These are phyloP conservation scores for Cheumatopsyche charites DNA, from an alignment of 1,140 invertebrate genomes.

Conservation along the genomic window DNA sequence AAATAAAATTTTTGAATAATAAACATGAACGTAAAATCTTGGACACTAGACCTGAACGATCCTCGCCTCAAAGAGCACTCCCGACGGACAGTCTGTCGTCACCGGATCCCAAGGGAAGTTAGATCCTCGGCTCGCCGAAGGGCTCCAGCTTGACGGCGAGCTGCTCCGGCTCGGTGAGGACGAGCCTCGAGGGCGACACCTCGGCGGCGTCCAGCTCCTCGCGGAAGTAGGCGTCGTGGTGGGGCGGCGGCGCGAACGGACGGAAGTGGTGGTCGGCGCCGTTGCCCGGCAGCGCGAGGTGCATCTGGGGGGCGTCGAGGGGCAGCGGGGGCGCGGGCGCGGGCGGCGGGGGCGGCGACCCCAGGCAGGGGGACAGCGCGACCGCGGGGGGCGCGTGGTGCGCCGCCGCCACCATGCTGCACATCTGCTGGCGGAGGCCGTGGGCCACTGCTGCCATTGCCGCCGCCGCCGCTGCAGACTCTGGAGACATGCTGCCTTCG, in stretches of 20 bases:
- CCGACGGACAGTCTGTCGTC: too few species aligned
- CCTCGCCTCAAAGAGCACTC: too few species aligned
- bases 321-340: slow-evolving; percentile 53
- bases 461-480: slow-evolving; percentile 70
- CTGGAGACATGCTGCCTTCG: slow-evolving; percentile 68
- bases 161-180: slow-evolving; percentile 23
- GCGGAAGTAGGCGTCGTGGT: slow-evolving; percentile 52
- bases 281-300: slow-evolving; percentile 35
- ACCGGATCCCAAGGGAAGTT: not conserved
- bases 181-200: slow-evolving; percentile 17
- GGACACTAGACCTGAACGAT: too few species aligned
- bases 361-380: slow-evolving; percentile 55
- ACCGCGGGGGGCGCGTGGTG: slow-evolving; percentile 55
- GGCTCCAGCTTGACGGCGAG: slow-evolving; percentile 56
- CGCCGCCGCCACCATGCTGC: slow-evolving; percentile 59
- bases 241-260: slow-evolving; percentile 57
- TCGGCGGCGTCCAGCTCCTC: slow-evolving; percentile 40
- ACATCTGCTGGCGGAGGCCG: slow-evolving; percentile 62
- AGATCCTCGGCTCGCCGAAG: slow-evolving; percentile 42
- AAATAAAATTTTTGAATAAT: too few species aligned
- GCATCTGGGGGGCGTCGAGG: slow-evolving; percentile 52
- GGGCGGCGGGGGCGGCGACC: slow-evolving; percentile 58
- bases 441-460: slow-evolving; percentile 76
- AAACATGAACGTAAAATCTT: too few species aligned
- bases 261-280: slow-evolving; percentile 57